These are phyloP conservation scores for Chirona hameri DNA, from an alignment of 2,888 invertebrate species.

Conservation along the genomic window DNA sequence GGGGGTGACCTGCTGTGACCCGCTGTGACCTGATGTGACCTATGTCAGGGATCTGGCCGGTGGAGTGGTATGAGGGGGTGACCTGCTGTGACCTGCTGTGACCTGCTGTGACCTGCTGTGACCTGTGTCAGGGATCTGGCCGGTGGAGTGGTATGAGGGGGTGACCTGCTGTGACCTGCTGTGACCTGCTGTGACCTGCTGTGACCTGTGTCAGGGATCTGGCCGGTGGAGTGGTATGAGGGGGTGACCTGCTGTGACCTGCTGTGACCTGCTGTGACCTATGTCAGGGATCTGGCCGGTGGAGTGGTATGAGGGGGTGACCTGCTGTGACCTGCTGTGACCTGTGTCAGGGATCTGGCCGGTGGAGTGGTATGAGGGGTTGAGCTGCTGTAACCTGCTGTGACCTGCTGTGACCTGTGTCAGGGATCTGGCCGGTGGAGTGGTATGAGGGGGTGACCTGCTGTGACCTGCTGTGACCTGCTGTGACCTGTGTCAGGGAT, in stretches of 20 bases:
- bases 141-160: constrained; percentile 92
- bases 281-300: constrained; percentile 79
- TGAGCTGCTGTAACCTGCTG: constrained; percentile 59
- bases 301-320: constrained; percentile 96
- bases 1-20: too few relatives aligned
- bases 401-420: constrained; percentile 45
- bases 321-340: too few relatives aligned
- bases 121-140: constrained; percentile 70
- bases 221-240: constrained; percentile 95
- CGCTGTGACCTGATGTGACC: background rate
- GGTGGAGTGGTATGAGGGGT: constrained; percentile 92
- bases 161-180: too few relatives aligned
- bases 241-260: constrained; percentile 62
- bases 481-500: constrained; percentile 52
- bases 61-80: constrained; percentile 94
- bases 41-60: constrained; percentile 75
- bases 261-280: too few relatives aligned
- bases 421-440: constrained; percentile 80
- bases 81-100: too few relatives aligned
- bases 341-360: constrained; percentile 73
- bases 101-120: too few relatives aligned
- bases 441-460: constrained; percentile 97
- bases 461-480: too few relatives aligned
- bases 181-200: too few relatives aligned
- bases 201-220: constrained; percentile 57